Percentiles rank a stretch among this genome's conserved stretches.
Evolutionary conservation across 2,888 invertebrate species (phyloP).

Genomic region (Congeria kusceri): DNA sequence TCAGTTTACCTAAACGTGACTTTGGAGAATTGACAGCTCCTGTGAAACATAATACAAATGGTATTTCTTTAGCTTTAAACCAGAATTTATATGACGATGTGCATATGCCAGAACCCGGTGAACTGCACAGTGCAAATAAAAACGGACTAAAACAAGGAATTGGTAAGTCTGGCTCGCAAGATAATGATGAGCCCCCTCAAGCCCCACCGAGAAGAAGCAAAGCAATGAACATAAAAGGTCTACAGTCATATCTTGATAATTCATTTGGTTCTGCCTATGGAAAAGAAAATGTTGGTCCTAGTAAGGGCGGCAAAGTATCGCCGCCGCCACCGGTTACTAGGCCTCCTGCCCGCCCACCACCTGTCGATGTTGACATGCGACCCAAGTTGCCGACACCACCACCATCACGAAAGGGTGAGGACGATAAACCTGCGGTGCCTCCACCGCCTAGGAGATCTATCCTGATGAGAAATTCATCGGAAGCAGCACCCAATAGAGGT

Average conservation of each 20-base stretch:
- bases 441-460: background rate
- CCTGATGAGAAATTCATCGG: too few species aligned
- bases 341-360: background rate
- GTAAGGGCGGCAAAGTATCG: background rate
- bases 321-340: background rate
- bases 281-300: background rate
- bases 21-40: background rate
- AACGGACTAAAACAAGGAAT: background rate
- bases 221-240: background rate
- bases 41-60: too few species aligned
- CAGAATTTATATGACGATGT: conserved; percentile 32
- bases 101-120: conserved; percentile 20
- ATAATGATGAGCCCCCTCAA: conserved; percentile 21
- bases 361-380: too few species aligned
- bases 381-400: too few species aligned
- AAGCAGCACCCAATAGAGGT: too few species aligned
- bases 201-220: conserved; percentile 54
- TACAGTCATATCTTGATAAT: background rate
- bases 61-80: conserved; percentile 13
- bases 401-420: too few species aligned
- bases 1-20: background rate
- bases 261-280: background rate
- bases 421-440: background rate
- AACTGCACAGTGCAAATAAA: background rate
- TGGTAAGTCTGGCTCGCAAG: background rate